phyloP scores from a whole-genome alignment of 2,888 invertebrate species.

The Noctuana brunneofusca region DNA sequence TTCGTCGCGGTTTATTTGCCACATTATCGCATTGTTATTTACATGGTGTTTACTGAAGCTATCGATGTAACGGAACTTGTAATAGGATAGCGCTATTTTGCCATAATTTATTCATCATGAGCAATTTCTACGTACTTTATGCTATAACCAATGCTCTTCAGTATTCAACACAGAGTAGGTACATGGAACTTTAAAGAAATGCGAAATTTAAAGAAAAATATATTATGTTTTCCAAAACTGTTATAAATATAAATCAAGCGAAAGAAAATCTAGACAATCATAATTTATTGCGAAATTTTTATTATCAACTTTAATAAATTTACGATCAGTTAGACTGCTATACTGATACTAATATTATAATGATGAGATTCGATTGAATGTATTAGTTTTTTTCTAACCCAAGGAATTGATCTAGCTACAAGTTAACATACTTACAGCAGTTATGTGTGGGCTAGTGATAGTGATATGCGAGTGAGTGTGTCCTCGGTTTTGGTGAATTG shows the following conservation, averaged over 20 bases:
- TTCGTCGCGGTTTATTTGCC: constrained; percentile 48
- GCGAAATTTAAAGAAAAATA: no score
- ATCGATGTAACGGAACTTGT: constrained; percentile 57
- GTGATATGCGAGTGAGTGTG: constrained; percentile 6
- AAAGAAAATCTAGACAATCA: no score
- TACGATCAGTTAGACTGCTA: no score
- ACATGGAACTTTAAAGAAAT: no score
- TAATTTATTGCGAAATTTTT: no score
- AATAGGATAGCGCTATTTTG: constrained; percentile 51
- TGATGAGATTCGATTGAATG: no score
- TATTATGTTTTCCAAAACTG: no score
- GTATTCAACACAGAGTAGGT: neutral
- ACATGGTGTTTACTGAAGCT: constrained; percentile 48
- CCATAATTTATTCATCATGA: constrained; percentile 44
- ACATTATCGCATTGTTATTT: constrained; percentile 63
- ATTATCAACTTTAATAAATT: no score
- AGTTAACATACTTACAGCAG: neutral
- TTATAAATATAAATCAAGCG: no score
- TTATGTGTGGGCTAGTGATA: neutral
- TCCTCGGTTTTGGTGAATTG: constrained; percentile 13
- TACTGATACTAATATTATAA: no score
- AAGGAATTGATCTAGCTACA: neutral
- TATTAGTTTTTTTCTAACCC: no score
- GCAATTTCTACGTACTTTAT: neutral
- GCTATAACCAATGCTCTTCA: neutral